These are phyloP conservation scores for Romanogobio albipinnatus DNA, from an alignment of 2,113 vertebrate species.

Conservation along the genomic window DNA sequence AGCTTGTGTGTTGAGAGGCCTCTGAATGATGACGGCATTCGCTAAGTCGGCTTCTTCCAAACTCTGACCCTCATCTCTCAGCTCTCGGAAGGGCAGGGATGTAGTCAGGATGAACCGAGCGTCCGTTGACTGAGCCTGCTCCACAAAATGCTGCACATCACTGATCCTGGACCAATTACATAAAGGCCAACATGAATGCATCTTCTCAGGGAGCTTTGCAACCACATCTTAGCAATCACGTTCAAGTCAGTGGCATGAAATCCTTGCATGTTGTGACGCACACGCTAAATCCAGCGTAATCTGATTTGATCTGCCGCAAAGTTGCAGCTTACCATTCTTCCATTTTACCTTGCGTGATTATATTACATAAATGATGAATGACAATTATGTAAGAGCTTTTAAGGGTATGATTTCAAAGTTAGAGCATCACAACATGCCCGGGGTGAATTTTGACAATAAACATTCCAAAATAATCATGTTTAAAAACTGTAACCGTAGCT, in stretches of 20 bases:
- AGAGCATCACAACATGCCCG: slow-evolving; percentile 64
- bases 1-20: slow-evolving; percentile 77
- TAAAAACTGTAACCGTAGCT: not conserved
- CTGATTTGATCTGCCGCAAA: slow-evolving; percentile 27
- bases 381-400: slow-evolving; percentile 71
- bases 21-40: slow-evolving; percentile 90
- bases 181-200: not conserved
- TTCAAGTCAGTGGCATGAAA: not conserved
- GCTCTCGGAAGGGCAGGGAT: slow-evolving; percentile 82
- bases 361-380: slow-evolving; percentile 75
- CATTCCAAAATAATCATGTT: not conserved
- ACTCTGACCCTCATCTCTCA: slow-evolving; percentile 79
- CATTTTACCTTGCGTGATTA: slow-evolving; percentile 49
- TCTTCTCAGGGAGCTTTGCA: slow-evolving; percentile 9
- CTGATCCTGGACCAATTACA: slow-evolving; percentile 77
- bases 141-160: slow-evolving; percentile 88
- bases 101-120: slow-evolving; percentile 85
- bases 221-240: not conserved
- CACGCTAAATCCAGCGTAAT: slow-evolving; percentile 29
- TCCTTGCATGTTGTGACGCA: slow-evolving; percentile 40
- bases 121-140: slow-evolving; percentile 80
- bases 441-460: slow-evolving; percentile 59
- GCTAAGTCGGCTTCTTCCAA: slow-evolving; percentile 85
- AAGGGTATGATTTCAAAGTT: slow-evolving; percentile 71
- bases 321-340: slow-evolving; percentile 26